Conservation (phyloP, 2,797 vertebrate genomes). For the Tolypeutes matacus region DNA sequence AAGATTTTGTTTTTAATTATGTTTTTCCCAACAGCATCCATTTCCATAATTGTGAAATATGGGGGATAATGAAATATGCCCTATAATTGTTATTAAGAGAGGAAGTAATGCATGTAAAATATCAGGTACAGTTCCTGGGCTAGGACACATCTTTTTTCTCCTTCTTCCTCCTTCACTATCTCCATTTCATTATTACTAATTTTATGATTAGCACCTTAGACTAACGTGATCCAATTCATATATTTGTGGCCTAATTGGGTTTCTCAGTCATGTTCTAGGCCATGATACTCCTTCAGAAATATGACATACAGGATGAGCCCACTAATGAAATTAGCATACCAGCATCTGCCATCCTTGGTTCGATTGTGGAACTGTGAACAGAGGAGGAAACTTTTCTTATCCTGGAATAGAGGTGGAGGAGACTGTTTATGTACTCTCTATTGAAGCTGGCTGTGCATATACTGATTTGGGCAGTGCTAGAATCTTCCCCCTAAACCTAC, state of each 20-base stretch:
- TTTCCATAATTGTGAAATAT: background rate
- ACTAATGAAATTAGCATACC: background rate
- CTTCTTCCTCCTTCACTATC: background rate
- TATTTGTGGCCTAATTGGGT: background rate
- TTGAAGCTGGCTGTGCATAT: no score
- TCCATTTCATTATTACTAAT: background rate
- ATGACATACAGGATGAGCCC: background rate
- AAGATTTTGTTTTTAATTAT: no score
- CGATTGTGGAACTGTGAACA: background rate
- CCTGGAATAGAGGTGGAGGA: no score
- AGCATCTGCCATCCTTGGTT: background rate
- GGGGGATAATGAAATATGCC: background rate
- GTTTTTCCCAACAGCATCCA: background rate
- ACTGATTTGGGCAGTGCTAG: no score
- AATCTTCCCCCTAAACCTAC: no score
- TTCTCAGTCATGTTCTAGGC: background rate
- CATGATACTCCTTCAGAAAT: background rate
- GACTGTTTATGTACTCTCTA: no score
- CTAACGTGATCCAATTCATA: background rate
- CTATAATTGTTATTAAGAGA: background rate
- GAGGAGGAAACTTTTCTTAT: background rate
- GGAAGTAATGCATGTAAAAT: background rate
- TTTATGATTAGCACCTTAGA: background rate
- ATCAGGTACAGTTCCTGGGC: background rate
- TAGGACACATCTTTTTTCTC: background rate